phyloP scores from a whole-genome alignment of 2,797 vertebrate species.

The Chelmon rostratus region DNA sequence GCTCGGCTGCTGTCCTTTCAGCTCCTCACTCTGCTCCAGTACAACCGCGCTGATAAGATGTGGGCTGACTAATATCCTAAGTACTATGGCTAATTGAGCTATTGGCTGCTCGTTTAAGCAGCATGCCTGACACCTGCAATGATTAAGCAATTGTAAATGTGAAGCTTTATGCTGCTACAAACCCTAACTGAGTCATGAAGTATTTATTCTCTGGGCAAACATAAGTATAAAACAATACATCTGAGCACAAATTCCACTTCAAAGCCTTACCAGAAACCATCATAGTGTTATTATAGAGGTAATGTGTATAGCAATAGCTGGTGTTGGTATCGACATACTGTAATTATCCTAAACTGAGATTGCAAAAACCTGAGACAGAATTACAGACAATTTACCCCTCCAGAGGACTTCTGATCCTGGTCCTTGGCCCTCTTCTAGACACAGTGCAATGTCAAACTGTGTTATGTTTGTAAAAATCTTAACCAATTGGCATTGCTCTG shows the following conservation, averaged over 20 bases:
- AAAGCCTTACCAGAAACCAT: constrained; percentile 12
- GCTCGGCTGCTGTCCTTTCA: constrained; percentile 10
- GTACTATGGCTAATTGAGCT: constrained; percentile 33
- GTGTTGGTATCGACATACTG: not conserved
- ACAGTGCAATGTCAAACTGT: not conserved
- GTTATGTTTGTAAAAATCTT: constrained; percentile 4
- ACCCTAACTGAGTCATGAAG: constrained; percentile 18
- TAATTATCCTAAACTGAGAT: not conserved
- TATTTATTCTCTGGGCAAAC: constrained; percentile 1
- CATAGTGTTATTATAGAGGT: not conserved
- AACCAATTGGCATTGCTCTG: not conserved
- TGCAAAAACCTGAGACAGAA: not conserved
- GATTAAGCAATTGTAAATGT: constrained; percentile 22
- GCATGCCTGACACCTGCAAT: constrained; percentile 10
- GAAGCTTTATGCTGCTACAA: constrained; percentile 29
- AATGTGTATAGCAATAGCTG: not conserved
- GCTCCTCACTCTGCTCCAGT: constrained; percentile 5
- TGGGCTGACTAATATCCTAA: constrained; percentile 31
- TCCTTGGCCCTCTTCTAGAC: not conserved
- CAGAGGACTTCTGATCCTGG: not conserved
- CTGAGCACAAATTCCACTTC: constrained; percentile 16
- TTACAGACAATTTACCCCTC: not conserved
- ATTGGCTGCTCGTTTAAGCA: constrained; percentile 7
- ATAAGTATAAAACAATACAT: constrained; percentile 17
- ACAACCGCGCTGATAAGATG: constrained; percentile 7